These are phyloP conservation scores for Athrips mouffetella DNA, from an alignment of 2,888 invertebrate genomes.

Conservation along the genomic window DNA sequence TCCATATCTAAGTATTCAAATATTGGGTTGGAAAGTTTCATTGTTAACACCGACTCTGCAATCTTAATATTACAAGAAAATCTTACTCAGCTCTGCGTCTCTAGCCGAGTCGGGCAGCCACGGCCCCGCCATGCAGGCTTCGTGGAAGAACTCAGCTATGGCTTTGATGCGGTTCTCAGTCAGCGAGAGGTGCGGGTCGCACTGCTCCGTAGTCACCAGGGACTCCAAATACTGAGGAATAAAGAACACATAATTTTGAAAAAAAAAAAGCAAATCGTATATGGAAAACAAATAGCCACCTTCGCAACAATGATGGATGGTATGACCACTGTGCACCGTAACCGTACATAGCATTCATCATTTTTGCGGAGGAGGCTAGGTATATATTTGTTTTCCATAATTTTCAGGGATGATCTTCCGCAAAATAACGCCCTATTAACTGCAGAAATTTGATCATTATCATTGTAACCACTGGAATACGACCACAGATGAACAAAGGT, in stretches of 20 bases:
- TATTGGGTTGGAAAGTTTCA: not conserved
- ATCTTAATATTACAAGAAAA: no score
- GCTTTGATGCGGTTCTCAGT: constrained; percentile 87
- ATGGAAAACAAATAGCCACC: not conserved
- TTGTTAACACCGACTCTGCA: no score
- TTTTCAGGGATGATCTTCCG: no score
- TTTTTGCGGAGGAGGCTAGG: no score
- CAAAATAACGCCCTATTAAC: no score
- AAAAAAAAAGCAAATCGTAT: not conserved
- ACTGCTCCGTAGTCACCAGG: constrained; percentile 82
- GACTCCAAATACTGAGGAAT: constrained; percentile 85
- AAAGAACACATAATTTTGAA: not conserved
- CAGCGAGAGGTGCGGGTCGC: constrained; percentile 83
- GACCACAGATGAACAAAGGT: no score
- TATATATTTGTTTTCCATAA: no score
- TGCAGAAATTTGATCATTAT: no score
- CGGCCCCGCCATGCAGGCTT: constrained; percentile 91
- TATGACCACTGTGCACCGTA: no score
- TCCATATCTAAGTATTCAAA: not conserved
- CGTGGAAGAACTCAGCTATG: constrained; percentile 85
- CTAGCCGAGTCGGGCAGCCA: constrained; percentile 84
- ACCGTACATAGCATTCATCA: no score
- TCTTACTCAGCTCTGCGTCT: constrained; percentile 83
- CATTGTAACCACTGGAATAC: no score
- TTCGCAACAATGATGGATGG: no score